Evolutionary conservation across 2,888 invertebrate species (phyloP), one percentile per base, ranked within the genome.

Genomic region (Caenorhabditis uteleia): DNA sequence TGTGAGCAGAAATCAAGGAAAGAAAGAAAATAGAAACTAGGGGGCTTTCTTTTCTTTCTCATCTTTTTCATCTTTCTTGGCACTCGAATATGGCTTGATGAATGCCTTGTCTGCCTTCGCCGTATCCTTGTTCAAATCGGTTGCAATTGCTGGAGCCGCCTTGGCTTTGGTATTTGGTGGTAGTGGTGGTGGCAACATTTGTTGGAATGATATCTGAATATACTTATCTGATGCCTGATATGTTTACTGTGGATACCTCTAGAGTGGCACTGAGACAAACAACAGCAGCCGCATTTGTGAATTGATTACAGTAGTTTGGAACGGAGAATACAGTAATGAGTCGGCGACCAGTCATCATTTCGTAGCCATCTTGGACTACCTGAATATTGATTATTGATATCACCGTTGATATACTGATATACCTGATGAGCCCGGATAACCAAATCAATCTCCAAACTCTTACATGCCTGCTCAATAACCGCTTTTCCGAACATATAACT

Each of bases 351-450:
- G 59, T 58, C 75, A 76, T 76, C 50, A 78, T 66, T 45, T 78
- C 78, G 54, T 78, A 78, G 8, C 78, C 78, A 54, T 78, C 77
- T 49, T 78, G 78, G 42, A 78, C 77, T 16, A 77, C 77, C 47
- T n/a, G n/a, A n/a, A n/a, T n/a, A n/a, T n/a, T n/a, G n/a, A n/a
- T n/a, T n/a, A n/a, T n/a, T n/a, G n/a, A n/a, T n/a, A n/a, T n/a
- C n/a, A n/a, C n/a, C n/a, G n/a, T n/a, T 7, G 14, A 38, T 8
- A 38, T 38, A 8, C 20, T 8, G 8, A 18, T 8, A 38, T 8
- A 66, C 50, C 49, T 77, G 75, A 59, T 78, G 78, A 16, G 78
- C 77, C 21, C 78, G 70, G 55, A 78, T 77, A 43, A 78, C 70
- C 42, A 78, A 61, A 50, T 78, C 77, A 43, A 78, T 58, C 20